phyloP scores from a whole-genome alignment of 2,797 vertebrate genomes.

The Nothura maculosa region DNA sequence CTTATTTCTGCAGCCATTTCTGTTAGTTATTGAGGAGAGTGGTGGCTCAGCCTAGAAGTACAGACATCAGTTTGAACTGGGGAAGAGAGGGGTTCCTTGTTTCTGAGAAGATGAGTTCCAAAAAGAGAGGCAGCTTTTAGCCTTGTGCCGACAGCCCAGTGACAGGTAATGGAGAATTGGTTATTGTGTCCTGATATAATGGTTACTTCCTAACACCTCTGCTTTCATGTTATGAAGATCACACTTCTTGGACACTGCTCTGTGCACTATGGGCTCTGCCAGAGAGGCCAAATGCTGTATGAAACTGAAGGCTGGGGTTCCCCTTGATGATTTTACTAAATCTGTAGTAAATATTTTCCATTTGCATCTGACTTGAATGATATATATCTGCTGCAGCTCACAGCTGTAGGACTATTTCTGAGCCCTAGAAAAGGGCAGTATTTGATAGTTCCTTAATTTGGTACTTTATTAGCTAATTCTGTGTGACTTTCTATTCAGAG shows the following conservation, averaged over 20 bases:
- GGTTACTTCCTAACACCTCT: background rate
- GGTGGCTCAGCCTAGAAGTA: background rate
- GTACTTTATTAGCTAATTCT: background rate
- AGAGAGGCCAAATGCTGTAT: no score
- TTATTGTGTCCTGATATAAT: background rate
- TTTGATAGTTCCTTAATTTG: background rate
- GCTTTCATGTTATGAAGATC: background rate
- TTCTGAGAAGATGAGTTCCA: background rate
- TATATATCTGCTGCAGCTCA: background rate
- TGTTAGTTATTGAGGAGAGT: background rate
- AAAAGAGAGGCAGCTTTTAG: background rate
- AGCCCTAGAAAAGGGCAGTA: background rate
- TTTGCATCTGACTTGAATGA: no score
- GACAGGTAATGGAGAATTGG: background rate
- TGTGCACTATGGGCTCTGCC: background rate
- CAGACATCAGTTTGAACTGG: background rate
- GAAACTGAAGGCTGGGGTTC: background rate
- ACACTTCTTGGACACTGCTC: background rate
- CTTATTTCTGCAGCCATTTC: background rate
- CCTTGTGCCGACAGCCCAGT: background rate
- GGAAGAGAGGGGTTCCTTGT: background rate
- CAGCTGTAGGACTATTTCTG: background rate
- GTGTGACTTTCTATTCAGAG: background rate
- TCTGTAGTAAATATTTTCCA: background rate
- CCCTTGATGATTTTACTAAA: background rate